Percentiles rank a stretch among this genome's conserved stretches.
Evolutionary conservation across 2,113 vertebrate species (phyloP).

Genomic region (Patagioenas fasciata): DNA sequence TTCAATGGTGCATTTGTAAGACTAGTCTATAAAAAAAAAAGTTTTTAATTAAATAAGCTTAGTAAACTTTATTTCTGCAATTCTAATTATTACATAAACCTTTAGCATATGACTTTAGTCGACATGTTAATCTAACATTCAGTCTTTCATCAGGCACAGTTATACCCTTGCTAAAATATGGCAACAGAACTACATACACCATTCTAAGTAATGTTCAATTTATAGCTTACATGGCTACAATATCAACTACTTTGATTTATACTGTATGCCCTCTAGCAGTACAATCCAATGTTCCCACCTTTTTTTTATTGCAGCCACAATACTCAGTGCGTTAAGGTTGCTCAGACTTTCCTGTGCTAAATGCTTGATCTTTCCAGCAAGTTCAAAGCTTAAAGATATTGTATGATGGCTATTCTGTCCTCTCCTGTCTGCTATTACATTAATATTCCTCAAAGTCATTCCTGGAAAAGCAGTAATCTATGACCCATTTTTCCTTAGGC

Average conservation of each 20-base stretch:
- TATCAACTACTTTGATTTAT: conserved; percentile 56
- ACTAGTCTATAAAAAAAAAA: not conserved
- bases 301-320: conserved; percentile 7
- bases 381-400: not conserved
- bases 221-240: conserved; percentile 50
- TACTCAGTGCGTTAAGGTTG: not conserved
- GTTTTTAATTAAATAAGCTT: not conserved
- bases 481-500: conserved; percentile 2
- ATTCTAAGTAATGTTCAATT: conserved; percentile 44
- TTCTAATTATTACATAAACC: not conserved
- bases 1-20: not conserved
- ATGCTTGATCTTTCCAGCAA: not conserved
- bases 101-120: not conserved
- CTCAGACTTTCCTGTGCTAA: not conserved
- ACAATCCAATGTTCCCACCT: conserved; percentile 17
- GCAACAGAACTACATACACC: not conserved
- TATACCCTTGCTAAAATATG: conserved; percentile 31
- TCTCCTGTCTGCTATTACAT: not conserved
- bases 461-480: not conserved
- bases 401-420: not conserved
- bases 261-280: conserved; percentile 38
- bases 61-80: not conserved
- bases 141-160: not conserved
- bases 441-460: conserved; percentile 36
- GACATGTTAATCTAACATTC: not conserved